Evolutionary conservation across 2,888 invertebrate species (phyloP).

Genomic region (Acleris emargana): DNA sequence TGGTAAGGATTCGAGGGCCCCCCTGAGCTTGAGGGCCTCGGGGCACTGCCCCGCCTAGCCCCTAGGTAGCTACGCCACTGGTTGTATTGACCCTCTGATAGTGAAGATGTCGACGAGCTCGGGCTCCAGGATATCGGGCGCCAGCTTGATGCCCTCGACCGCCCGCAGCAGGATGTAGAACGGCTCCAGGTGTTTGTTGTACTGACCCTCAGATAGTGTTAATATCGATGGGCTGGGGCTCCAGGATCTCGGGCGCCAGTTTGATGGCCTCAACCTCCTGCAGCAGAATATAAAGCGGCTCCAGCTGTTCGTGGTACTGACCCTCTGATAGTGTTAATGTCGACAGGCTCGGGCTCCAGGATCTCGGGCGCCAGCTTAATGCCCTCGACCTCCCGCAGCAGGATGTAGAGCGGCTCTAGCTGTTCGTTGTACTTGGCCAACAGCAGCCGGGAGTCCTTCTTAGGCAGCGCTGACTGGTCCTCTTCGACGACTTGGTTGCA

Average conservation of each 20-base stretch:
- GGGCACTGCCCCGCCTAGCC: no score
- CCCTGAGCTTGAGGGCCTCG: no score
- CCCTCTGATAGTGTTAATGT: conserved; percentile 93
- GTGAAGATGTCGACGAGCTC: conserved; percentile 95
- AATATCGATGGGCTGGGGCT: no score
- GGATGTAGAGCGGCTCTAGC: conserved; percentile 94
- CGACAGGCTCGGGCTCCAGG: conserved; percentile 96
- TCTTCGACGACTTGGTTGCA: conserved; percentile 96
- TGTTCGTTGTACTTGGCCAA: conserved; percentile 97
- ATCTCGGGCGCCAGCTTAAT: conserved; percentile 96
- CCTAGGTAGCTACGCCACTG: no score
- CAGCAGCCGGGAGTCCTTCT: conserved; percentile 95
- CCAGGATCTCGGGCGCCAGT: no score
- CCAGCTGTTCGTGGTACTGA: conserved; percentile 47
- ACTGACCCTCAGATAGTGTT: no score
- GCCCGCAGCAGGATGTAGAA: no score
- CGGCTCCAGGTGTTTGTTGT: no score
- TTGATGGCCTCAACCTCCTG: no score
- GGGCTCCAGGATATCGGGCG: conserved; percentile 96
- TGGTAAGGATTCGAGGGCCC: no score
- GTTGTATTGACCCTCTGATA: conserved; percentile 85
- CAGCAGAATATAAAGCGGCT: no score
- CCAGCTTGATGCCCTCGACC: conserved; percentile 85
- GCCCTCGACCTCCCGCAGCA: conserved; percentile 95
- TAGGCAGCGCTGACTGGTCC: conserved; percentile 95